Base-by-base conservation (phyloP, 1,140 invertebrate species). In the Calosoma granatense region DNA sequence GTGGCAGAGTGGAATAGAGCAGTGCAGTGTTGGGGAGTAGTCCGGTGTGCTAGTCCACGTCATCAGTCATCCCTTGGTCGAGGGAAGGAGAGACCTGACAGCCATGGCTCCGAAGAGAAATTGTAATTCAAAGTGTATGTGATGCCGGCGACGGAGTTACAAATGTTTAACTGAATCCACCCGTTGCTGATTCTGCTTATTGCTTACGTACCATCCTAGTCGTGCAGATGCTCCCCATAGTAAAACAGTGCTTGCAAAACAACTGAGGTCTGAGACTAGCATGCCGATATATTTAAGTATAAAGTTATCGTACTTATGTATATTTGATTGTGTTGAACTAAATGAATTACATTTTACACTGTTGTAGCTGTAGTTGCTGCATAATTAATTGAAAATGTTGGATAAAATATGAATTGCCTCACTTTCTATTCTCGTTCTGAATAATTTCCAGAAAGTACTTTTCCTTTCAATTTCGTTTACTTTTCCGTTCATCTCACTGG, bases 41-140 rank as follows among this genome's bases (percentile, higher is more conserved):
- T 36, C 26, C 26, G 26, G 26, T 36, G n/a, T n/a, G 26, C n/a
- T 36, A 36, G 6, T 6, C 26, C 26, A 36, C 41, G 41, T 47
- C 41, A 47, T 47, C 41, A 47, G 41, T 47, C 41, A 47, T 47
- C 17, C 41, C 41, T 17, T 47, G 41, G 41, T 17, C 26, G 6
- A 47, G 41, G 6, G 41, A 47, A 47, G 6, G 26, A 3, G 6
- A 6, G 9, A 4, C 41, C 6, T 47, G 41, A 47, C 41, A 47
- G 41, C 41, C 41, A n/a, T 3, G 41, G 41, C 9, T 4, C 41
- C 41, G 41, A 47, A 47, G 41, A 47, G 41, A 47, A 47, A 47
- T 47, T 47, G 41, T 47, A 47, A 47, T 47, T 9, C 41, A 47
- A 47, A 47, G 41, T 47, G 41, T 47, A 47, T 47, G 41, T 47